Evolutionary conservation across 2,113 vertebrate species (phyloP).

Genomic region (Cariama cristata): DNA sequence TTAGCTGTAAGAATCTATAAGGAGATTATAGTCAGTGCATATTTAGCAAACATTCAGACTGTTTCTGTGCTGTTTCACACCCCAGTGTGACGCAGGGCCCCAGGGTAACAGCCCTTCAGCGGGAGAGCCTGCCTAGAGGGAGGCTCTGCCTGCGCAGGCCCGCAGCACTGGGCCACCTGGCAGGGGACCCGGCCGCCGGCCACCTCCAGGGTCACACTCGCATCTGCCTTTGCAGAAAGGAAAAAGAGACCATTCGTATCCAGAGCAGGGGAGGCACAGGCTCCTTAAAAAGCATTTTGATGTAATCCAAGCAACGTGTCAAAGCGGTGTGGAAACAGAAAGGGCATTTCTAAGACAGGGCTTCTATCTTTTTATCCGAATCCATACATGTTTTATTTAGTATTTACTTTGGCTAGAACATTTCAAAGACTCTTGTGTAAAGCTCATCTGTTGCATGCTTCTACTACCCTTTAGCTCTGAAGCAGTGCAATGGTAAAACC

Average conservation of each 20-base stretch:
- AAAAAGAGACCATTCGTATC: neutral
- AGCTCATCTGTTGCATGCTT: neutral
- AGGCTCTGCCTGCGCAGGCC: neutral
- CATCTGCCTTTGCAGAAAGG: neutral
- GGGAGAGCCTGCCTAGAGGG: neutral
- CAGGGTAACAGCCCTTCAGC: neutral
- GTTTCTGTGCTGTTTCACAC: neutral
- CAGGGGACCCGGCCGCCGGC: neutral
- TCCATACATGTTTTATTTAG: neutral
- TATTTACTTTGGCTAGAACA: too few relatives aligned
- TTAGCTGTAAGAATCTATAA: neutral
- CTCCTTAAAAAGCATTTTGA: neutral
- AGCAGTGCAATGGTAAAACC: neutral
- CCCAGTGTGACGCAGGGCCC: neutral
- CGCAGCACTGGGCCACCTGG: neutral
- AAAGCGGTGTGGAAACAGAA: neutral
- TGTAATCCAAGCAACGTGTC: neutral
- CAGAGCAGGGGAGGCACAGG: accelerated
- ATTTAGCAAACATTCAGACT: neutral
- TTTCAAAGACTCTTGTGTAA: neutral
- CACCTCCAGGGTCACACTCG: neutral
- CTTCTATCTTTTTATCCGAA: neutral
- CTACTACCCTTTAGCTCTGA: neutral
- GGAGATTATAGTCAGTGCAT: neutral
- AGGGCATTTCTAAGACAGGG: neutral